Conservation (phyloP, 2,888 invertebrate species). For the Callosobruchus maculatus region DNA sequence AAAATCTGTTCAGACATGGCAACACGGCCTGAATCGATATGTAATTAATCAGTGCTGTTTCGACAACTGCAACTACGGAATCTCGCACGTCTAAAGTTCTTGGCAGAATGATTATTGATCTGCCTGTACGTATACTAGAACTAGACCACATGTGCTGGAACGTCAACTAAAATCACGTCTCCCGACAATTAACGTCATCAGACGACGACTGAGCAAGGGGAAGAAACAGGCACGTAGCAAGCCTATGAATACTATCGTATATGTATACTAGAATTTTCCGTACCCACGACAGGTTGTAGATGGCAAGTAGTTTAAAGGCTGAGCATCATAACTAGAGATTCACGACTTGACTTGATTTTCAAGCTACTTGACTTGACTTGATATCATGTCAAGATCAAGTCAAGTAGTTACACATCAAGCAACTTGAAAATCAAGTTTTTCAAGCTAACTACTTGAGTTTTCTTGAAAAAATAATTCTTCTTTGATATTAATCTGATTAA, state of each 20-base stretch:
- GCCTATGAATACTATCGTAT: not conserved
- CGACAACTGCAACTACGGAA: not conserved
- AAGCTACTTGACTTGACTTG: too few species aligned
- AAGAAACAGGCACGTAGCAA: not conserved
- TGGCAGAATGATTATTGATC: not conserved
- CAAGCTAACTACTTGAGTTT: too few species aligned
- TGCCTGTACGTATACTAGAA: not conserved
- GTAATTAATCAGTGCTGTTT: not conserved
- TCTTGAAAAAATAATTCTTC: too few species aligned
- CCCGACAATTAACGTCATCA: not conserved
- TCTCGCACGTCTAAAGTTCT: not conserved
- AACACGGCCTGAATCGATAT: not conserved
- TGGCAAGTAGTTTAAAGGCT: too few species aligned
- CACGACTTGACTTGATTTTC: too few species aligned
- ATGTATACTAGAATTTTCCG: too few species aligned
- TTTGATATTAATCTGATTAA: too few species aligned
- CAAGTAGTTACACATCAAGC: too few species aligned
- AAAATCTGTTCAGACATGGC: not conserved
- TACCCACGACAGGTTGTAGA: too few species aligned
- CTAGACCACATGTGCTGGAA: not conserved
- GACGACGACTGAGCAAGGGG: not conserved
- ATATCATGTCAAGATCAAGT: too few species aligned
- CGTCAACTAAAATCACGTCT: not conserved
- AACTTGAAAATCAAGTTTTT: too few species aligned
- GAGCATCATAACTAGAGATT: too few species aligned